phyloP scores from a whole-genome alignment of 2,888 invertebrate genomes.

The Mesorhabditis spiculigera region DNA sequence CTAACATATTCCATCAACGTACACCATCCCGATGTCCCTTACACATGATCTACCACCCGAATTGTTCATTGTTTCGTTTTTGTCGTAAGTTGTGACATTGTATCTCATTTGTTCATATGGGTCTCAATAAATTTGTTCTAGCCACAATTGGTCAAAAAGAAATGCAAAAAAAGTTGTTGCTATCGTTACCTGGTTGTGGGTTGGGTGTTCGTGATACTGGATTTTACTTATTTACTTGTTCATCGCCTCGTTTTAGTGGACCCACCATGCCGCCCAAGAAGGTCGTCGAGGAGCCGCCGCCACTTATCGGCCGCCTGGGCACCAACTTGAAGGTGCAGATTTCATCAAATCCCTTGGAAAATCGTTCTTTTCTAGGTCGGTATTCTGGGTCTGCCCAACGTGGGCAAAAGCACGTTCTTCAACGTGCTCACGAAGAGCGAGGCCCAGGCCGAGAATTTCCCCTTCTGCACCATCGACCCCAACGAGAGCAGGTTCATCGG shows the following conservation, averaged over 20 bases:
- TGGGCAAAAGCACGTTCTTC: conserved; percentile 98
- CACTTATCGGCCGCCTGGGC: conserved; percentile 63
- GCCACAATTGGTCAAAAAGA: neutral
- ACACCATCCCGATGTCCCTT: too few species aligned
- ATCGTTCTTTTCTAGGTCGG: conserved; percentile 65
- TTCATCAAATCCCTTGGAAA: neutral
- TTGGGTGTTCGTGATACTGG: neutral
- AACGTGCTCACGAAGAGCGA: conserved; percentile 96
- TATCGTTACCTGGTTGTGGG: neutral
- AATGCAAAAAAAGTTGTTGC: neutral
- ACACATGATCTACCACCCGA: too few species aligned
- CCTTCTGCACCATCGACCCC: conserved; percentile 99
- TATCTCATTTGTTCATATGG: neutral
- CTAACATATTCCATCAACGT: neutral
- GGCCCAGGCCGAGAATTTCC: conserved; percentile 96
- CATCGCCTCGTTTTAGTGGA: neutral
- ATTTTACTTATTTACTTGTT: neutral
- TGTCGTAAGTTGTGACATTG: neutral
- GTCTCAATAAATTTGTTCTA: neutral
- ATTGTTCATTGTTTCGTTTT: neutral
- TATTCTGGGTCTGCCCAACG: conserved; percentile 86
- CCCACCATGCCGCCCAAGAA: conserved; percentile 69
- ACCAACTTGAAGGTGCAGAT: conserved; percentile 51
- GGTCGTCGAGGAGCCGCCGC: conserved; percentile 71
- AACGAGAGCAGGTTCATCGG: conserved; percentile 74